Base-by-base conservation (phyloP, 2,797 vertebrate species). In the Siniperca undulata region DNA sequence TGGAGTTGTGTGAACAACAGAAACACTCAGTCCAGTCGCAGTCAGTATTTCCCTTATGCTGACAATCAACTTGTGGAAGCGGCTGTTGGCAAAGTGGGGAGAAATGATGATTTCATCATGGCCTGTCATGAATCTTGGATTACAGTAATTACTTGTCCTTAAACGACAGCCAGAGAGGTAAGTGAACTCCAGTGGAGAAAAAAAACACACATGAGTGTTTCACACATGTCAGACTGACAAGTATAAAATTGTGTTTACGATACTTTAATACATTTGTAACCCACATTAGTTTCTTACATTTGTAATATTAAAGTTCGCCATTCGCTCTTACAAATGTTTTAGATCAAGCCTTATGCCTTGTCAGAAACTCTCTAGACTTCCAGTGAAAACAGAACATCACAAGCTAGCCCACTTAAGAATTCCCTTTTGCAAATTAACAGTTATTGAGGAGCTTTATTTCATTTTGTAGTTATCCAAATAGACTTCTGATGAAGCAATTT, bases 141-240 rank as follows among this genome's bases (percentile, higher is more conserved):
- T 75, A 56, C 52, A 67, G 53, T 36, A 36, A 76, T 67, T 46
- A 75, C 72, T 65, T n/a, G 36, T 74, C 24, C 38, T 66, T 55
- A 65, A 75, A 66, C 61, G 42, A 55, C 50, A 53, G 34, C 36
- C 61, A 56, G 52, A 19, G 38, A 66, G 56, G 24, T 44, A 66
- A 55, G 36, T 62, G 19, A 65, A 65, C 17, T 27, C 42, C 52
- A 42, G n/a, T 14, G 16, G 53, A 58, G 53, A 44, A 62, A 61
- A 65, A 46, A 16, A 46, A 19, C 4, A n/a, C n/a, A n/a, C n/a
- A n/a, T n/a, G n/a, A n/a, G n/a, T 9, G 13, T 16, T 55, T 55
- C 3, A 58, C 53, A 27, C 1, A 30, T 27, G 6, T 34, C 46
- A 17, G 59, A 61, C 7, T 38, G 34, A 70, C 46, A 73, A 19